Evolutionary conservation across 2,888 invertebrate genomes (phyloP).

Genomic region (Ametastegia equiseti): DNA sequence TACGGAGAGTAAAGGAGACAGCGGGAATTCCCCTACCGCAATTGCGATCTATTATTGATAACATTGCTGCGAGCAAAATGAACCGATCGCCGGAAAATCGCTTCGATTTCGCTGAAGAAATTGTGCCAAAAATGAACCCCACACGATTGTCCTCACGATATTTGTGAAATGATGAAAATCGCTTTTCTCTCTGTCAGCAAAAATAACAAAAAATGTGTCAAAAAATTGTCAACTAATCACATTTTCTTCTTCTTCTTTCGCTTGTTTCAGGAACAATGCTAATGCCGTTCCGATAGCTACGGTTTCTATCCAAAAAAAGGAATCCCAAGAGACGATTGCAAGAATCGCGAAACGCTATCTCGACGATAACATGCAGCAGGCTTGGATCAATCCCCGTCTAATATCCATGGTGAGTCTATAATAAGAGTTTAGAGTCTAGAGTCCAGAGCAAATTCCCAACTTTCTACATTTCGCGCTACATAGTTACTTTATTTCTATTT

Average conservation of each 20-base stretch:
- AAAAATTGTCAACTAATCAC: neutral
- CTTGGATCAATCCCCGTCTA: slow-evolving; percentile 80
- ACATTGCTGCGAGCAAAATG: slow-evolving; percentile 22
- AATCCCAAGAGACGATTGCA: slow-evolving; percentile 75
- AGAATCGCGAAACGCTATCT: slow-evolving; percentile 78
- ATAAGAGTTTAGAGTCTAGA: too few species aligned
- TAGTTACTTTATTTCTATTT: neutral
- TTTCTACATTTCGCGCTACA: slow-evolving; percentile 5
- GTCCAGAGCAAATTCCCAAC: slow-evolving; percentile 42
- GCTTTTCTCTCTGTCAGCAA: neutral
- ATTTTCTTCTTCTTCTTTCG: neutral
- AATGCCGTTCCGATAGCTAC: slow-evolving; percentile 65
- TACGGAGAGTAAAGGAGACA: neutral
- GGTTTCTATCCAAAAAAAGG: slow-evolving; percentile 69
- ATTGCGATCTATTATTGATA: slow-evolving; percentile 47
- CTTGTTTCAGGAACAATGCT: slow-evolving; percentile 69
- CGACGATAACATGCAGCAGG: slow-evolving; percentile 80
- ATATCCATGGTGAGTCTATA: slow-evolving; percentile 78
- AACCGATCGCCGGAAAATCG: slow-evolving; percentile 32
- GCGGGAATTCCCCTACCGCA: slow-evolving; percentile 4
- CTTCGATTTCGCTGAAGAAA: slow-evolving; percentile 20
- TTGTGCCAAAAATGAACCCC: neutral
- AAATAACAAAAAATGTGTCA: neutral
- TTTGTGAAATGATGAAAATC: neutral
- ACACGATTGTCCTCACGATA: neutral